Evolutionary conservation across 2,113 vertebrate genomes (phyloP).

Genomic region (Dromiciops gliroides): DNA sequence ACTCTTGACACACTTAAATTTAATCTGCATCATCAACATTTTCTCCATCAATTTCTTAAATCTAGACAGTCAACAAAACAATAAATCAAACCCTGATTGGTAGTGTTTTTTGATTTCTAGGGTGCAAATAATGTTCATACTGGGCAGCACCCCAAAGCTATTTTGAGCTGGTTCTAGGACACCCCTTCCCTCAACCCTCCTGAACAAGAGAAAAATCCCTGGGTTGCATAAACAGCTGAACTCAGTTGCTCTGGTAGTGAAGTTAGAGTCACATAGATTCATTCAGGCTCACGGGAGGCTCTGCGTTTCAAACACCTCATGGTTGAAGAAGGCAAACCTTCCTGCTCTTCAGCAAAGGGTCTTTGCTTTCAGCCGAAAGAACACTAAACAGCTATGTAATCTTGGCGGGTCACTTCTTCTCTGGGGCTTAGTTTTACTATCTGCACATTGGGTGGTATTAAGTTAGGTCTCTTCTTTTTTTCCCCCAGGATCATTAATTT

Average conservation of each 20-base stretch:
- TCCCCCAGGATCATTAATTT: no score
- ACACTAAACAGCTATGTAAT: not conserved
- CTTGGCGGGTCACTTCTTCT: not conserved
- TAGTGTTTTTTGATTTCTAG: not conserved
- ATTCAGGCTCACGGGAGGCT: not conserved
- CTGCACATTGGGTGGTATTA: not conserved
- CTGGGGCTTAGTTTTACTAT: not conserved
- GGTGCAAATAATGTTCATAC: not conserved
- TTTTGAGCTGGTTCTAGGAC: not conserved
- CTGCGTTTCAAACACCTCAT: not conserved
- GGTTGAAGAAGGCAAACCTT: not conserved
- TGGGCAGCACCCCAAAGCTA: not conserved
- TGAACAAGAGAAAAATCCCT: not conserved
- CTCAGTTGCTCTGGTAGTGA: not conserved
- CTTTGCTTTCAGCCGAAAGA: not conserved
- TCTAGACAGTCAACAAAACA: not conserved
- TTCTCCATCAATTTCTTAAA: not conserved
- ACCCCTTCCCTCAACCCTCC: not conserved
- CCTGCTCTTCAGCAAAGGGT: no score
- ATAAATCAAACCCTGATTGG: not conserved
- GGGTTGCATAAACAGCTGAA: not conserved
- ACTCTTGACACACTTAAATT: not conserved
- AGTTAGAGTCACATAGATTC: not conserved
- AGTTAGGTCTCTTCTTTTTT: not conserved
- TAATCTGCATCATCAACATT: not conserved